Base-by-base conservation (phyloP, 1,140 invertebrate species). In the Macrobrachium nipponense region DNA sequence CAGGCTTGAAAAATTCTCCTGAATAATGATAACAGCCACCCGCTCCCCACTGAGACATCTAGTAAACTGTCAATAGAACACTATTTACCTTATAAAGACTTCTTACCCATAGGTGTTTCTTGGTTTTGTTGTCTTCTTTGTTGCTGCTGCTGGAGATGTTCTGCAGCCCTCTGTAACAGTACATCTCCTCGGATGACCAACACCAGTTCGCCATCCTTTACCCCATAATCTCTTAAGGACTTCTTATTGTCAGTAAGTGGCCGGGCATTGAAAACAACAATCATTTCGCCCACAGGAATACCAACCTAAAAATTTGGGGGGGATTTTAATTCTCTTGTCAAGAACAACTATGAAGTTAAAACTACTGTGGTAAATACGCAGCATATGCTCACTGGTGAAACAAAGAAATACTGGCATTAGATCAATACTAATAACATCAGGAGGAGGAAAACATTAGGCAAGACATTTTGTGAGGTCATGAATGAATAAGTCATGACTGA, bases 131-230 rank as follows among this genome's bases (percentile, higher is more conserved):
- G 90, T 73, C 12, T 10, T 59, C 58, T 43, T 61, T 61, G 72
- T 23, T 59, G 70, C 58, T 58, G 84, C 44, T 80, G 78, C 60
- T 75, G 84, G 10, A 59, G 76, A 43, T 78, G 75, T 64, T 82
- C 75, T 36, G 81, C 87, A 3, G 81, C 77, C n/a, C 61, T 58
- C 44, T 70, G 60, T 11, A 81, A 27, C 1, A 82, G 12, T 6
- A 68, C n/a, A 15, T 61, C 23, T 51, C 62, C 62, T 64, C 80
- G 72, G 88, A 98, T 95, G 20, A 98, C 90, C 79, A 98, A 94
- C 14, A 99, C 93, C 66, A 96, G 95, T 91, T 99, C 97, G 43
- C 97, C 97, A 91, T 99, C 96, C 75, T 93, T 92, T 59, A 99
- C 94, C 5, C 97, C 97, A 90, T 92, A 92, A 80, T 91, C 89